Evolutionary conservation across 2,113 vertebrate species (phyloP), one percentile per base, ranked within the genome.

Genomic region (Romanogobio albipinnatus): DNA sequence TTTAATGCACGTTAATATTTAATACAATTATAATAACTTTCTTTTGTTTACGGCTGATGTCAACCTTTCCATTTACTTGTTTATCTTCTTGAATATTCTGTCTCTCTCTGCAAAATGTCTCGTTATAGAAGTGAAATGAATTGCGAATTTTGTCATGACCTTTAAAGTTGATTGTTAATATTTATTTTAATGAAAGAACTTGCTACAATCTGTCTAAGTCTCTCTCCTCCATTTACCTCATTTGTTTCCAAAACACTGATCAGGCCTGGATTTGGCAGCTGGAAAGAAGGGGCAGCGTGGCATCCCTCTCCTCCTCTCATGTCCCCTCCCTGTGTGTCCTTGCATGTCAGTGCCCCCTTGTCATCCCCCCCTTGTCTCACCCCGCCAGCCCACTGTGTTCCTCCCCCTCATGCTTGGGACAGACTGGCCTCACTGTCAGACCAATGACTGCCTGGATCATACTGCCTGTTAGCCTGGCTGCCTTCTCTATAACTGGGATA

Each of bases 391-490:
- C 90, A 87, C 61, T 88, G 87, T 87, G 92, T 85, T 86, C 90
- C 86, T 90, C 89, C 91, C 91, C 91, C 92, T 92, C 94, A 95
- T 96, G 94, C 93, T 95, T 90, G 92, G 94, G 90, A 93, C 90
- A 90, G 86, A 87, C 89, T 87, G 91, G 89, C 92, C 92, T 92
- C 94, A 93, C 93, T 91, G 92, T 91, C 94, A 94, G 93, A 95
- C 95, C 95, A 94, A 98, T 98, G 97, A 98, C 97, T 94, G 96
- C 96, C 95, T 98, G 97, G 97, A 96, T 97, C 92, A 93, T 98
- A 92, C 96, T 98, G 87, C 96, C 97, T 90, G 95, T 97, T 94
- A 97, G 96, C 94, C 93, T 98, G 90, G 96, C 96, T 89, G 96
- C 95, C 79, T 98, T 97, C 93, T 97, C 95, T 92, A 98, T 98